A percentile compares a stretch with the other conserved stretches of the same genome.
phyloP scores from a whole-genome alignment of 1,140 invertebrate species.

The Cryptotermes secundus region DNA sequence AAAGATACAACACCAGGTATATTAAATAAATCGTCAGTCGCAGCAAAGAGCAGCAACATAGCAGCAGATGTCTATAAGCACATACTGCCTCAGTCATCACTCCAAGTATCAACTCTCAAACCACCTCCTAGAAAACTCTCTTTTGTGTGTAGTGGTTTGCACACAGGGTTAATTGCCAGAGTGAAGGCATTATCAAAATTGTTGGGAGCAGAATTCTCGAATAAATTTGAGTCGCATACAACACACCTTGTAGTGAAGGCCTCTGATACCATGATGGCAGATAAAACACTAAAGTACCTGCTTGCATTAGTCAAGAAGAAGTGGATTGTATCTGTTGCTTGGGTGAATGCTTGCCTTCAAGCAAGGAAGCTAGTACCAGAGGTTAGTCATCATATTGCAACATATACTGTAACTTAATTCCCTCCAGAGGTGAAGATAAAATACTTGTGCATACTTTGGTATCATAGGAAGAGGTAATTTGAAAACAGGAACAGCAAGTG shows the following conservation, averaged over 20 bases:
- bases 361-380: neutral
- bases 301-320: neutral
- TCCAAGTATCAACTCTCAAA: too few species aligned
- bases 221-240: slow-evolving; percentile 5
- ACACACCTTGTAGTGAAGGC: slow-evolving; percentile 5
- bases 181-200: neutral
- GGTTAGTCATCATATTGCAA: neutral
- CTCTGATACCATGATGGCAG: neutral
- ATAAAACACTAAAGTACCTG: neutral
- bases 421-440: too few species aligned
- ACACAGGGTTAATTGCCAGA: neutral
- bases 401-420: too few species aligned
- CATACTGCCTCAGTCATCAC: too few species aligned
- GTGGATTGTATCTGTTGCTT: neutral
- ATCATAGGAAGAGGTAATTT: too few species aligned
- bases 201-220: neutral
- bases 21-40: neutral
- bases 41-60: too few species aligned
- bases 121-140: neutral
- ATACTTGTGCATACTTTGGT: too few species aligned
- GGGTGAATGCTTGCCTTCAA: neutral
- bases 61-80: too few species aligned
- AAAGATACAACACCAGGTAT: neutral
- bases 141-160: slow-evolving; percentile 3
- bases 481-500: too few species aligned